Evolutionary conservation across 2,113 vertebrate genomes (phyloP).

Genomic region (Pterocles burchelli): DNA sequence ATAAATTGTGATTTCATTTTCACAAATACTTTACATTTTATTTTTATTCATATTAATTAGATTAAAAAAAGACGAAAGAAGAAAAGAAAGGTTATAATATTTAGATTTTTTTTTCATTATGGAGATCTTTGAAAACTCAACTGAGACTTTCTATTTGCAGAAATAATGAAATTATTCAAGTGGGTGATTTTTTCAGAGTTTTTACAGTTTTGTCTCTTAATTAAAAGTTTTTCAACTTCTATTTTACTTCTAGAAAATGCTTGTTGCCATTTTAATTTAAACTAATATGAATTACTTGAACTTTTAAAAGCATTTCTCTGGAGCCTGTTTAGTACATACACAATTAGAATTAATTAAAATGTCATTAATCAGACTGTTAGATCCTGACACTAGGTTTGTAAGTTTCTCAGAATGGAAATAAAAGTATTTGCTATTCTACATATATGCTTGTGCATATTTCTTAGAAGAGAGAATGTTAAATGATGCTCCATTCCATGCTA

Average conservation of each 20-base stretch:
- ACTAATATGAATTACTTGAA: constrained; percentile 31
- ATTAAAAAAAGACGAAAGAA: not conserved
- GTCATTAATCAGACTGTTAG: constrained; percentile 48
- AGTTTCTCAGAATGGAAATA: constrained; percentile 31
- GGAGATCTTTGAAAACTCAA: not conserved
- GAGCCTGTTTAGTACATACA: constrained; percentile 30
- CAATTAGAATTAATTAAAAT: constrained; percentile 55
- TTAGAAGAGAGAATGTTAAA: constrained; percentile 14
- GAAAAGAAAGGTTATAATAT: not conserved
- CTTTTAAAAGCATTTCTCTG: constrained; percentile 31
- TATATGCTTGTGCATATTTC: not conserved
- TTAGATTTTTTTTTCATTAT: not conserved
- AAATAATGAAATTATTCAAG: not conserved
- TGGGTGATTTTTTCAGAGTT: not conserved
- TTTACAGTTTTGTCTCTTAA: not conserved
- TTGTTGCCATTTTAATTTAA: constrained; percentile 42
- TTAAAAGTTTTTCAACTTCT: not conserved
- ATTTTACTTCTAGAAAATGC: constrained; percentile 2
- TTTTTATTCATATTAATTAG: not conserved
- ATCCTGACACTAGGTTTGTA: constrained; percentile 31
- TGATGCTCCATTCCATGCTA: constrained; percentile 19
- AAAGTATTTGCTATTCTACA: not conserved
- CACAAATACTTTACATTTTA: not conserved
- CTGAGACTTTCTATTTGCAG: not conserved
- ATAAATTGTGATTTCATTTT: not conserved